Conservation (phyloP, 1,140 invertebrate species). For the Sycobia sp. region DNA sequence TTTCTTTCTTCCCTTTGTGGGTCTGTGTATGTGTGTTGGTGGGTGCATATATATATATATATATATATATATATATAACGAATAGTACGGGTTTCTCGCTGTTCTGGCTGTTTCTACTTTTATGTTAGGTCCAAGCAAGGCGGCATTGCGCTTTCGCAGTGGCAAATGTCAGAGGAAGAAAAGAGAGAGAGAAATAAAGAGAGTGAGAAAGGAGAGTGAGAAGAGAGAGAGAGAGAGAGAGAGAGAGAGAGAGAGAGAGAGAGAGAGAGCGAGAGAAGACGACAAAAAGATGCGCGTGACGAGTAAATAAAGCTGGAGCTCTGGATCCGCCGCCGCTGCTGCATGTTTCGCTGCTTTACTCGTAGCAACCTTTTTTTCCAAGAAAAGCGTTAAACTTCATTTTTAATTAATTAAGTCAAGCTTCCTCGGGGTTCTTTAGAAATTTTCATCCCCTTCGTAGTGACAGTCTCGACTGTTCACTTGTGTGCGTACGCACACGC, state of each 20-base stretch:
- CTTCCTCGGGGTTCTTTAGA: background rate
- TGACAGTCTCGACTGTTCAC: no score
- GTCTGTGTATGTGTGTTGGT: background rate
- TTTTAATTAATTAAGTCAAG: conserved; percentile 22
- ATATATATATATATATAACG: no score
- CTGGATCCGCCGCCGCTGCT: no score
- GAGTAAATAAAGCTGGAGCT: conserved; percentile 27
- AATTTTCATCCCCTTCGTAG: no score
- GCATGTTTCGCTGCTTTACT: background rate
- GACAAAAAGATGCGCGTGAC: background rate
- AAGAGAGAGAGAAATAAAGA: no score
- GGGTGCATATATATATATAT: no score
- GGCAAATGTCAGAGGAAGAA: no score
- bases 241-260: background rate
- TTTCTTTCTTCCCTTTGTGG: conserved; percentile 38
- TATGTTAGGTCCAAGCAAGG: conserved; percentile 6
- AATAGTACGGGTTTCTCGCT: background rate
- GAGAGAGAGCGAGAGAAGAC: no score
- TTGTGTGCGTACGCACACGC: no score
- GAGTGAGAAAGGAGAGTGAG: no score
- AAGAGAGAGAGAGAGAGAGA: no score
- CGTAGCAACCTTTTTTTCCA: background rate
- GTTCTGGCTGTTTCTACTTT: conserved; percentile 10
- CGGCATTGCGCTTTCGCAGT: no score
- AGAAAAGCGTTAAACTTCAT: conserved; percentile 6